Conservation (phyloP, 30 jellyfish, hydroid and myxozoan species). For the Hydra vulgaris region DNA sequence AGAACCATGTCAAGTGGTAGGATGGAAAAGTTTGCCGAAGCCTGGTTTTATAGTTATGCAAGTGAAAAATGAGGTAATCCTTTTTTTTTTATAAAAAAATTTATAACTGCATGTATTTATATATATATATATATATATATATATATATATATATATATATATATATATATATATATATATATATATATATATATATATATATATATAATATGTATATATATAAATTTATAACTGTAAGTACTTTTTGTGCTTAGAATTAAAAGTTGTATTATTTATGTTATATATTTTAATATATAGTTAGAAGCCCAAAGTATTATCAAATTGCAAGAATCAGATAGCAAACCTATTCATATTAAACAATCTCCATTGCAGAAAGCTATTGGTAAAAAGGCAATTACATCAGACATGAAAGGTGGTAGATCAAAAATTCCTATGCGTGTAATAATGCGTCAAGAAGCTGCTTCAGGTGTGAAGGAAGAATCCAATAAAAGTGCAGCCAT, state of each 20-base stretch:
- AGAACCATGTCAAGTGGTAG: constrained; percentile 76
- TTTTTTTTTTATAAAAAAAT: not conserved
- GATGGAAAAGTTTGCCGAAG: constrained; percentile 82
- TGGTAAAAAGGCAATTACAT: constrained; percentile 8
- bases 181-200: not conserved
- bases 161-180: not conserved
- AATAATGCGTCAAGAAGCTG: constrained; percentile 57
- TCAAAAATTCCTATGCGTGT: constrained; percentile 61
- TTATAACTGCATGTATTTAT: not conserved
- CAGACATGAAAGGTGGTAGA: constrained; percentile 29
- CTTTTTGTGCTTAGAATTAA: not conserved
- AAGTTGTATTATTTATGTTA: not conserved
- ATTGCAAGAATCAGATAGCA: constrained; percentile 35
- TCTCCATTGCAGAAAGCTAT: not conserved
- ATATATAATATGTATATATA: too few relatives aligned
- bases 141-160: too few relatives aligned
- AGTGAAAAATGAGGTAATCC: constrained; percentile 80
- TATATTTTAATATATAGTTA: constrained; percentile 27
- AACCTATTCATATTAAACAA: constrained; percentile 10
- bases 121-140: too few relatives aligned
- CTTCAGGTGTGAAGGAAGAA: constrained; percentile 17
- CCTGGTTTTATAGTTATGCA: constrained; percentile 73
- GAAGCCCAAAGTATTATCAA: constrained; percentile 43
- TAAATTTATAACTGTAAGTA: not conserved
- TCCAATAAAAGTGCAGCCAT: constrained; percentile 20